Base-by-base conservation (phyloP, 2,797 vertebrate genomes). In the Florisuga fusca region DNA sequence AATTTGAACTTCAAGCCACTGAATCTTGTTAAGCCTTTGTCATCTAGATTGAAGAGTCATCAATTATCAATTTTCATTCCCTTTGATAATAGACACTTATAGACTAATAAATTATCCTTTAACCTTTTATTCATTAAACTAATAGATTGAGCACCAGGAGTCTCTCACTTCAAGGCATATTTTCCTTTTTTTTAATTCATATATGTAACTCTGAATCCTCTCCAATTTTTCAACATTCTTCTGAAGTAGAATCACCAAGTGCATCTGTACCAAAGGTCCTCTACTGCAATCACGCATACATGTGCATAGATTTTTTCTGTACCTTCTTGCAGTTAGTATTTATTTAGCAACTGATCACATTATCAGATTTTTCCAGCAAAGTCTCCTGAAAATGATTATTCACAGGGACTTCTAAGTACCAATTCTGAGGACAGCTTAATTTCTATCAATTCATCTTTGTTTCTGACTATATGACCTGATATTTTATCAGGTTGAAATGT, bases 61-160 rank as follows among this genome's bases (percentile, higher is more conserved):
- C 91, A 94, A 91, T 96, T 93, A 96, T 61, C 95, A 95, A 88
- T 96, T 96, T 93, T 84, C 80, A 90, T 96, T 95, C 92, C 89
- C 95, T 92, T 94, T 92, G 95, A 94, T 96, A 96, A 95, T 94
- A 96, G 91, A 90, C 80, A 90, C 89, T 96, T 92, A 96, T 68
- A 94, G 94, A 88, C 92, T 94, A 93, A 96, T 96, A 94, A 96
- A 95, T 97, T 93, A 96, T 96, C 87, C 94, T 91, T 95, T 96
- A 97, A 96, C 94, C 91, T 97, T 95, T 95, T 95, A 79, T 93
- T 97, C 92, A 89, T 95, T 96, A 89, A 93, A 89, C 80, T 96
- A 97, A 93, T 94, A 93, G 76, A 93, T 93, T 66, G 85, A 97
- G 85, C 92, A 81, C 94, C 73, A 88, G 89, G 55, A 94, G 69